These are phyloP conservation scores for Caenorhabditis sinica DNA, from an alignment of 2,888 invertebrate genomes.

Conservation along the genomic window DNA sequence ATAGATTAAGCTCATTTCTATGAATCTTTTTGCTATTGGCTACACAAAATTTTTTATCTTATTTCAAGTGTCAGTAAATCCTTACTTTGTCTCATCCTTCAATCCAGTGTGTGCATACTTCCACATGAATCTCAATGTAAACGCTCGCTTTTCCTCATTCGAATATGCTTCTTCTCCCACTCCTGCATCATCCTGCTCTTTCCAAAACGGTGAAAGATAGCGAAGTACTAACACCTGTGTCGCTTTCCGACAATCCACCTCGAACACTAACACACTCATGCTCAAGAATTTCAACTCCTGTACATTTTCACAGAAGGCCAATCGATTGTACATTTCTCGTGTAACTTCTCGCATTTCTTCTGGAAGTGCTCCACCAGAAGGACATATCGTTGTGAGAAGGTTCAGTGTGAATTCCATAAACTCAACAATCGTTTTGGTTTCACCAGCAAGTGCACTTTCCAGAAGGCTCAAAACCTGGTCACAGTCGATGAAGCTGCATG, in stretches of 20 bases:
- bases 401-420: conserved; percentile 26
- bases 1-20: too few species aligned
- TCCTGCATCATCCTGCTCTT: background rate
- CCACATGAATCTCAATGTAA: conserved; percentile 54
- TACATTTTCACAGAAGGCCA: conserved; percentile 10
- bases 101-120: conserved; percentile 40
- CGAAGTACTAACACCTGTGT: conserved; percentile 20
- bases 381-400: conserved; percentile 9
- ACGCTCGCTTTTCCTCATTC: background rate
- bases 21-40: background rate
- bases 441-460: conserved; percentile 2
- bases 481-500: conserved; percentile 37
- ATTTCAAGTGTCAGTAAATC: background rate
- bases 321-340: conserved; percentile 50
- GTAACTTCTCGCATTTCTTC: conserved; percentile 34
- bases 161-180: conserved; percentile 6
- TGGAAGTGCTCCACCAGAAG: conserved; percentile 16
- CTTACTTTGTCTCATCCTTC: conserved; percentile 43
- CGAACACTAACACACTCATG: conserved; percentile 43
- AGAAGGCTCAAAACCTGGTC: conserved; percentile 15
- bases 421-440: conserved; percentile 26
- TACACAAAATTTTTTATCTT: too few species aligned
- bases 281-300: conserved; percentile 10
- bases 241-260: conserved; percentile 34
- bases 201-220: conserved; percentile 34